phyloP scores from a whole-genome alignment of 2,888 invertebrate genomes.

The Chymomyza fuscimana region DNA sequence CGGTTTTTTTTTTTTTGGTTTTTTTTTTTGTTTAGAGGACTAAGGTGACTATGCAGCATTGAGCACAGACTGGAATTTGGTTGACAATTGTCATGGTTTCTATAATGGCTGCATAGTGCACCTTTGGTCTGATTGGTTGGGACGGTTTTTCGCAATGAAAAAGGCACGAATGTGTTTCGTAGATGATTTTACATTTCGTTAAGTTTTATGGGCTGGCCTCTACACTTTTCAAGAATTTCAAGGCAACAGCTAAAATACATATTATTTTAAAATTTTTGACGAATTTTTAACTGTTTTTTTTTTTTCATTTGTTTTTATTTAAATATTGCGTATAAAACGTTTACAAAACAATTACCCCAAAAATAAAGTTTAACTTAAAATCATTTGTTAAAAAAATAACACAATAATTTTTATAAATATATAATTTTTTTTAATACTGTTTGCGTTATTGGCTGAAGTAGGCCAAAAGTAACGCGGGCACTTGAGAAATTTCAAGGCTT shows the following conservation, averaged over 20 bases:
- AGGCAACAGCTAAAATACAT: conserved; percentile 35
- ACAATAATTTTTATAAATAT: conserved; percentile 17
- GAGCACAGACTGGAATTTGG: not conserved
- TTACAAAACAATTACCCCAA: conserved; percentile 57
- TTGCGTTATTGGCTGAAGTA: conserved; percentile 8
- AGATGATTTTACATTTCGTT: conserved; percentile 42
- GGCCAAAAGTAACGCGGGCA: conserved; percentile 6
- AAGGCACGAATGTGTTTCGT: conserved; percentile 73
- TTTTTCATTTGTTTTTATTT: conserved; percentile 8
- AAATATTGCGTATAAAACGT: conserved; percentile 50
- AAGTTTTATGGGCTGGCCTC: conserved; percentile 24
- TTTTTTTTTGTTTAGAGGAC: conserved; percentile 1
- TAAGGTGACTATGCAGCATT: not conserved
- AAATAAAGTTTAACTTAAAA: conserved; percentile 49
- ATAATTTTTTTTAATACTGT: not conserved
- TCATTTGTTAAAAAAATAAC: conserved; percentile 33
- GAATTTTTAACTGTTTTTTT: conserved; percentile 44
- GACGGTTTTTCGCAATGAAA: conserved; percentile 75
- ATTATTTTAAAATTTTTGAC: conserved; percentile 29
- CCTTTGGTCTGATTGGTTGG: conserved; percentile 42
- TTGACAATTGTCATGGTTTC: not conserved
- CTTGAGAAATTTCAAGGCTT: not conserved
- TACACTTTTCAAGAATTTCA: conserved; percentile 55
- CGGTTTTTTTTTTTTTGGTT: not conserved
- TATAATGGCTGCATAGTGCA: not conserved